These are phyloP conservation scores for Noturus placidus DNA, from an alignment of 2,113 vertebrate genomes.

Conservation along the genomic window DNA sequence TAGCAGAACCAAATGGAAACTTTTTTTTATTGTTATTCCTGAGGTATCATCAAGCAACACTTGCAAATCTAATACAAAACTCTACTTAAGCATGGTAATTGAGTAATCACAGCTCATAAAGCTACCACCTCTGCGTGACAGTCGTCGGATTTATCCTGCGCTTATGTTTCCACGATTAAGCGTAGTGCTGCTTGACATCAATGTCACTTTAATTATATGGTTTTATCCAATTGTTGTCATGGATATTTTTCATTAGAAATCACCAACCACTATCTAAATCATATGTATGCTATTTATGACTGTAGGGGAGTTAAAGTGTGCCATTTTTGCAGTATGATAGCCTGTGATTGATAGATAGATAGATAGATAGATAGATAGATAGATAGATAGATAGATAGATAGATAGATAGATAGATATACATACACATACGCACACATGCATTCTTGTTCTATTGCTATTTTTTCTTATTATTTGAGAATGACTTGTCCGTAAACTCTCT, in stretches of 20 bases:
- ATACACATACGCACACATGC: neutral
- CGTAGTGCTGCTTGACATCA: conserved; percentile 17
- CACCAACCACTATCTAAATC: neutral
- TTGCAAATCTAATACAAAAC: conserved; percentile 14
- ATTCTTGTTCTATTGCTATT: neutral
- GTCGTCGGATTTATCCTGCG: neutral
- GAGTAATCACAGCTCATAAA: conserved; percentile 33
- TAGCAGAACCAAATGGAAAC: neutral
- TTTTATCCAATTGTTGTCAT: conserved; percentile 3
- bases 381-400: no score
- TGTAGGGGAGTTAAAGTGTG: neutral
- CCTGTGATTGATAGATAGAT: no score
- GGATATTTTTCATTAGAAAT: conserved; percentile 11
- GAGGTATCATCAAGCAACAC: conserved; percentile 9
- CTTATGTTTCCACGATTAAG: conserved; percentile 6
- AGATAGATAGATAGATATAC: no score
- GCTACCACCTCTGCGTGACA: conserved; percentile 24
- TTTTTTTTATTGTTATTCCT: no score
- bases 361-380: no score
- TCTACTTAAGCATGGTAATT: conserved; percentile 27
- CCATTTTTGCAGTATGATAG: neutral
- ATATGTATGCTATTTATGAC: conserved; percentile 11
- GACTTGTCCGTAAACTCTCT: neutral
- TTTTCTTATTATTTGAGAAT: neutral
- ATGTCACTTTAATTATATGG: conserved; percentile 22